A percentile compares a stretch with the other conserved stretches of the same genome.
Conservation (phyloP, 2,113 vertebrate species). For the Muntiacus reevesi region DNA sequence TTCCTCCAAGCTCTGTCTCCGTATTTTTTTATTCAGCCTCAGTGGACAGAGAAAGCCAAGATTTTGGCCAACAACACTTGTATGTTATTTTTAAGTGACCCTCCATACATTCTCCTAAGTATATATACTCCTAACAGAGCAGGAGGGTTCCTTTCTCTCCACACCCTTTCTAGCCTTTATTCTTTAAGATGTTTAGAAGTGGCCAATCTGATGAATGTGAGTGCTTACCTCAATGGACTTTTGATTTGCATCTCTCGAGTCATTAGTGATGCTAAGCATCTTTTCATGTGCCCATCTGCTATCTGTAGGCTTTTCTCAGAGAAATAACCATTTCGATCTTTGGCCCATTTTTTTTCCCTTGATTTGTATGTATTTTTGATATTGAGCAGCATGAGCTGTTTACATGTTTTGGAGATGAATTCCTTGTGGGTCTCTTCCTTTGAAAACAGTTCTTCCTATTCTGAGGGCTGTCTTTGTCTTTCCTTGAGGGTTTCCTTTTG, state of each 20-base stretch:
- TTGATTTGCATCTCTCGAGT: neutral
- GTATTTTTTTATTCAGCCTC: neutral
- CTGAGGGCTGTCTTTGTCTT: neutral
- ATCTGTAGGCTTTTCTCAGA: neutral
- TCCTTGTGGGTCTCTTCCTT: neutral
- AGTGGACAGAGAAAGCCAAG: neutral
- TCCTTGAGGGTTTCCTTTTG: neutral
- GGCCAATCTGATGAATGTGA: neutral
- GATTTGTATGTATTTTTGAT: neutral
- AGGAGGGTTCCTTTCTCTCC: neutral
- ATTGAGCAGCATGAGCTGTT: neutral
- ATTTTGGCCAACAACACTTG: neutral
- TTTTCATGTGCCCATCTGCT: neutral
- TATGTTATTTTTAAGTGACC: neutral
- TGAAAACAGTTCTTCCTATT: neutral
- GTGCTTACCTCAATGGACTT: neutral
- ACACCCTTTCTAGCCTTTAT: neutral
- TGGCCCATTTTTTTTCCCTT: neutral
- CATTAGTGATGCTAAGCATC: neutral
- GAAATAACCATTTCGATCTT: neutral
- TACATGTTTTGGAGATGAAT: neutral
- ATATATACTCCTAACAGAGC: neutral
- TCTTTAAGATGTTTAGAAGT: neutral
- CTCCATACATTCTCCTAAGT: neutral
- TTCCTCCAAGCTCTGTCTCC: neutral